Evolutionary conservation across 2,888 invertebrate species (phyloP).

Genomic region (Pycnomerus fuliginosus): DNA sequence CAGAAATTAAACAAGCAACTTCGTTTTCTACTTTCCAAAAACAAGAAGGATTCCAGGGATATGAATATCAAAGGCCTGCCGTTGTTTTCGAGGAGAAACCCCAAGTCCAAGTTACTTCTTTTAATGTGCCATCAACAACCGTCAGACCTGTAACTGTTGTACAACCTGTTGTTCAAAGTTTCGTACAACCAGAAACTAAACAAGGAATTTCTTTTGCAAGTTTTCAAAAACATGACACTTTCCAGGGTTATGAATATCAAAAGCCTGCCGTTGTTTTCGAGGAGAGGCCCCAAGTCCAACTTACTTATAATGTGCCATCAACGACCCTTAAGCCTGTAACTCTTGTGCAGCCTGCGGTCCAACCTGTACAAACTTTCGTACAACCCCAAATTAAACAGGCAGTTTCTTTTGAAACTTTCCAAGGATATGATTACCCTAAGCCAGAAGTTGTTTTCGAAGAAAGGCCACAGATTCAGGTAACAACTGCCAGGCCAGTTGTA

Average conservation of each 20-base stretch:
- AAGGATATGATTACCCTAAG: constrained; percentile 46
- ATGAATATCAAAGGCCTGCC: constrained; percentile 43
- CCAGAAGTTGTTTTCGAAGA: constrained; percentile 49
- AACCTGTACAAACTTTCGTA: neutral
- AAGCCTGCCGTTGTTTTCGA: constrained; percentile 33
- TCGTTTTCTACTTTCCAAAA: constrained; percentile 5
- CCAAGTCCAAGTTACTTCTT: constrained; percentile 26
- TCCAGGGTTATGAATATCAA: constrained; percentile 24
- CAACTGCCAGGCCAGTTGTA: constrained; percentile 8
- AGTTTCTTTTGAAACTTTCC: constrained; percentile 6
- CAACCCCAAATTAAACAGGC: constrained; percentile 2
- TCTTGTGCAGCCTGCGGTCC: neutral
- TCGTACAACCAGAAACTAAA: constrained; percentile 5
- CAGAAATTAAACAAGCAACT: constrained; percentile 3
- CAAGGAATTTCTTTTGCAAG: neutral
- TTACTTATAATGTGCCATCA: neutral
- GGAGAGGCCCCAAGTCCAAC: constrained; percentile 14
- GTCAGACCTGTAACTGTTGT: constrained; percentile 5
- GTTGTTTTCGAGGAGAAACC: constrained; percentile 50
- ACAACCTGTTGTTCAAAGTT: neutral
- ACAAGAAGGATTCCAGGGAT: constrained; percentile 32
- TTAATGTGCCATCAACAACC: constrained; percentile 13
- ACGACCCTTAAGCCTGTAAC: neutral
- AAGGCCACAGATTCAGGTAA: constrained; percentile 37
- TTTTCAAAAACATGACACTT: neutral